A percentile compares a stretch with the other conserved stretches of the same genome.
These are phyloP conservation scores for Holacanthella duospinosa DNA, from an alignment of 2,888 invertebrate genomes.

Conservation along the genomic window DNA sequence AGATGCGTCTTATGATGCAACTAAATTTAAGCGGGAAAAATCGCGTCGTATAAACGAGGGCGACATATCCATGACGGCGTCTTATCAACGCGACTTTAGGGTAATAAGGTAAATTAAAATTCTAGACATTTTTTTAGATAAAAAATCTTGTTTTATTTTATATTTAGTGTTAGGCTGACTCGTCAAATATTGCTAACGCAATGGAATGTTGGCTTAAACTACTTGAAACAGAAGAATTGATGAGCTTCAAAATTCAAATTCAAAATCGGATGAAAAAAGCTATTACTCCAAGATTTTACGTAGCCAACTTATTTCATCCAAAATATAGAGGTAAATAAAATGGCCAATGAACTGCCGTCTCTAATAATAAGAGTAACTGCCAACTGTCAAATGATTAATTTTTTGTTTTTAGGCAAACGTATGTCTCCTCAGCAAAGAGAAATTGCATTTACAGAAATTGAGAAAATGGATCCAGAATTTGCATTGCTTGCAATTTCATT, in stretches of 20 bases:
- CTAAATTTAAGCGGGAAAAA: too few relatives aligned
- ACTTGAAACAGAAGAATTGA: not conserved
- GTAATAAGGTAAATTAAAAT: not conserved
- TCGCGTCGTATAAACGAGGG: too few relatives aligned
- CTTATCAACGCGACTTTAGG: too few relatives aligned
- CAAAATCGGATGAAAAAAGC: not conserved
- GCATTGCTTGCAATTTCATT: not conserved
- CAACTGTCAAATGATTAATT: not conserved
- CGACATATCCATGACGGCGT: too few relatives aligned
- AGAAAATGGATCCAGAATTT: not conserved
- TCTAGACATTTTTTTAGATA: not conserved
- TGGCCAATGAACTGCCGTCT: not conserved
- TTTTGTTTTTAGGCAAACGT: not conserved
- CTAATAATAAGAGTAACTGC: not conserved
- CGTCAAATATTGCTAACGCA: not conserved
- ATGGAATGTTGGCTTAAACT: not conserved
- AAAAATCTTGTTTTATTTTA: not conserved
- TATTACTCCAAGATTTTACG: not conserved
- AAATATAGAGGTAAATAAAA: not conserved
- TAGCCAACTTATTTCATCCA: not conserved
- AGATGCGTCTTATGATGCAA: too few relatives aligned
- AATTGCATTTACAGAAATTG: not conserved
- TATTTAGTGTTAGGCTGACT: not conserved
- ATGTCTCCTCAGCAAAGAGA: not conserved
- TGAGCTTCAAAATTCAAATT: not conserved